Evolutionary conservation across 2,797 vertebrate species (phyloP).

Genomic region (Diceros bicornis): DNA sequence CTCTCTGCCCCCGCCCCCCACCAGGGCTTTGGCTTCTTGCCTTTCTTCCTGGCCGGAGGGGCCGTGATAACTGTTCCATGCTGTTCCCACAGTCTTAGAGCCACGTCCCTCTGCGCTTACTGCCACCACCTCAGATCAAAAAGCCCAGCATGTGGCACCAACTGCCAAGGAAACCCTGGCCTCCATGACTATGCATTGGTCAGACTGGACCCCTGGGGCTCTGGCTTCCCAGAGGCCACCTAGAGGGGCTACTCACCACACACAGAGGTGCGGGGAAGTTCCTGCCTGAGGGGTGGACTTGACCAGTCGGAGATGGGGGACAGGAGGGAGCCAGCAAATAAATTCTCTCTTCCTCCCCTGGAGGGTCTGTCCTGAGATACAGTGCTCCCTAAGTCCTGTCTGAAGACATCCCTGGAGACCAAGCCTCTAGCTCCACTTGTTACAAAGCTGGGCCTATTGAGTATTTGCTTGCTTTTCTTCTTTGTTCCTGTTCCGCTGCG

Average conservation of each 20-base stretch:
- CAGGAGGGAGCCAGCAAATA: not conserved
- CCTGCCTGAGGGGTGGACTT: not conserved
- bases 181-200: not conserved
- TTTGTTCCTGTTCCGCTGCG: not conserved
- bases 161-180: not conserved
- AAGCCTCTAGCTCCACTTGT: not conserved
- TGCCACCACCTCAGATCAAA: not conserved
- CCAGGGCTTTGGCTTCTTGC: not conserved
- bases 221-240: not conserved
- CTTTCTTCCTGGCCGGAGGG: not conserved
- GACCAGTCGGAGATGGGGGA: not conserved
- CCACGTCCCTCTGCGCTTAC: not conserved
- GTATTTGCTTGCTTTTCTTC: not conserved
- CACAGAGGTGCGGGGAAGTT: not conserved
- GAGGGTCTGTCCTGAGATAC: not conserved
- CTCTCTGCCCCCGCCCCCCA: not conserved
- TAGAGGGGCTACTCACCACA: not conserved
- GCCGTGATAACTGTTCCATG: not conserved
- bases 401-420: not conserved
- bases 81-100: not conserved
- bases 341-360: not conserved
- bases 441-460: not conserved
- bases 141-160: not conserved
- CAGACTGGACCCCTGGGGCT: not conserved
- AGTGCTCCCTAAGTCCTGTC: not conserved